Base-by-base conservation (phyloP, 2,888 invertebrate genomes). In the Parthenolecanium corni region DNA sequence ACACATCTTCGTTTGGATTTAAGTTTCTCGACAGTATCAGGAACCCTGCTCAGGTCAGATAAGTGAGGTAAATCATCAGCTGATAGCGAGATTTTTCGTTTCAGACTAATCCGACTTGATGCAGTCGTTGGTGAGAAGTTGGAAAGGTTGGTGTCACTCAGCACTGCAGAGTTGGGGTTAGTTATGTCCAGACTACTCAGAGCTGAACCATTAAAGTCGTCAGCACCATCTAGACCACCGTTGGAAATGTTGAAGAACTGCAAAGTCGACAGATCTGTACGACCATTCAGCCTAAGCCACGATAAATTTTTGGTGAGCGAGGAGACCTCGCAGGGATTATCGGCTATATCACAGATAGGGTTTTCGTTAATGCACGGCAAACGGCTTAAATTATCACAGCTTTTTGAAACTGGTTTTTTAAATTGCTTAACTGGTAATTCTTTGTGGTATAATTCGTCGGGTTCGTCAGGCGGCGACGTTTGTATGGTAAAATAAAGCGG, bases 221-320 rank as follows among this genome's bases (percentile, higher is more conserved):
- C 31, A 14, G 23, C 52, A 20, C 24, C 23, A 20, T 49, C 24
- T 18, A 1, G 57, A 54, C 3, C 36, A n/a, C 1, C 6, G 51
- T 25, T 25, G 21, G 23, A 25, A 31, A 21, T 56, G 62, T 14
- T 42, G 49, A 57, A 25, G 49, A 40, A 57, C 58, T 51, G 21
- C 49, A 51, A 38, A 52, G 24, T 62, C 63, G 57, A 54, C 62
- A 52, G 61, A 65, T 40, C 62, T 6, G 46, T 57, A 46, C 38
- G 36, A 44, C 12, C 23, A 20, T 38, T 58, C 21, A 68, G 52
- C 31, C 67, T 64, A 18, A 69, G 67, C 61, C 65, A 67, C 64
- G 82, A 78, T 68, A 82, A 72, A 69, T 79, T 79, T 64, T 76
- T 75, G 65, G 82, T 80, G 69, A 83, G 73, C 66, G 82, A 82